Percentiles rank a stretch among this genome's conserved stretches.
Evolutionary conservation across 1,140 invertebrate species (phyloP).

Genomic region (Cyclargus thomasi): DNA sequence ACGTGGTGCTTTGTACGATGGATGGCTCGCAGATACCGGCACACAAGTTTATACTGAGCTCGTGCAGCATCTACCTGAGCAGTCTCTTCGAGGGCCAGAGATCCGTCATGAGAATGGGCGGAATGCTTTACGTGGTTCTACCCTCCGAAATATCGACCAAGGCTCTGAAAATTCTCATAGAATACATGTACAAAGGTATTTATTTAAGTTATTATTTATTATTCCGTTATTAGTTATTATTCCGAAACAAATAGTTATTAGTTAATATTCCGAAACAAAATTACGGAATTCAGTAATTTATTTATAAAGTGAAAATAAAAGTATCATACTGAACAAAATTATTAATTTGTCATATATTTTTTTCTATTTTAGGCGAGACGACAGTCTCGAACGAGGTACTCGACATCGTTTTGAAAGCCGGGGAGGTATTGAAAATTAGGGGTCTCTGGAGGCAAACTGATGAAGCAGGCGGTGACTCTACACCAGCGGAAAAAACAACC

Average conservation of each 20-base stretch:
- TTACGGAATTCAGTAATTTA: no score
- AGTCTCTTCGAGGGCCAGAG: slow-evolving; percentile 75
- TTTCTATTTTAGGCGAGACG: slow-evolving; percentile 79
- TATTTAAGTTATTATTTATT: neutral
- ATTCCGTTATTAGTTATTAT: no score
- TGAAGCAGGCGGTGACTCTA: slow-evolving; percentile 51
- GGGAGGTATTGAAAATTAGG: slow-evolving; percentile 85
- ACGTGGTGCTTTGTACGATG: slow-evolving; percentile 87
- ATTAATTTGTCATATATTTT: neutral
- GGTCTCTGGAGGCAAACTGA: slow-evolving; percentile 82
- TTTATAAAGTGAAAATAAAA: slow-evolving; percentile 5
- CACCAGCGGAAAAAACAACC: slow-evolving; percentile 45
- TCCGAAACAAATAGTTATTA: no score
- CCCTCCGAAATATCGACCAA: slow-evolving; percentile 87
- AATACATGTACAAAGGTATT: slow-evolving; percentile 87
- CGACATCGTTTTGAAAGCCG: slow-evolving; percentile 85
- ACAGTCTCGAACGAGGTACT: slow-evolving; percentile 89
- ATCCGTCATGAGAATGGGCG: slow-evolving; percentile 70
- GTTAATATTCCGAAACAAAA: no score
- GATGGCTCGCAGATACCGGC: slow-evolving; percentile 88
- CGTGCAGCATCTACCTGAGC: slow-evolving; percentile 80
- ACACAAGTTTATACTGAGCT: slow-evolving; percentile 90
- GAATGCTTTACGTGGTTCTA: slow-evolving; percentile 83
- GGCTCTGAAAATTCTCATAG: slow-evolving; percentile 86
- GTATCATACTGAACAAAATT: no score